Percentiles rank a stretch among this genome's conserved stretches.
These are phyloP conservation scores for Pristionchus fissidentatus DNA, from an alignment of 2,888 invertebrate species.

Conservation along the genomic window DNA sequence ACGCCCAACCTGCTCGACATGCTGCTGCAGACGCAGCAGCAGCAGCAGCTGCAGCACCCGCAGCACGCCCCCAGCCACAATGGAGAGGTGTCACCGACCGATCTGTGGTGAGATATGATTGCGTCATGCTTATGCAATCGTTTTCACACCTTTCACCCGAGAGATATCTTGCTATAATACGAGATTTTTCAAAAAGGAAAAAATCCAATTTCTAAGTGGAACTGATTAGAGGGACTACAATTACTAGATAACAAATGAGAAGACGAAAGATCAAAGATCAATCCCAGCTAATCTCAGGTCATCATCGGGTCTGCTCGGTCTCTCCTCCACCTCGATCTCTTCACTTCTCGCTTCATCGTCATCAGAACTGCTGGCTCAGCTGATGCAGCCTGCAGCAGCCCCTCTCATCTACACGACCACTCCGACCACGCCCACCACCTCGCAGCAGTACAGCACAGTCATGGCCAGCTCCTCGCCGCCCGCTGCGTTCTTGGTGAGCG, in stretches of 20 bases:
- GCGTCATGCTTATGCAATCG: not conserved
- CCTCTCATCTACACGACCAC: constrained; percentile 45
- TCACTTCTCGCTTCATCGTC: not conserved
- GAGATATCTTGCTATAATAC: too few relatives aligned
- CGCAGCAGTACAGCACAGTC: not conserved
- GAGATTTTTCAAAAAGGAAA: too few relatives aligned
- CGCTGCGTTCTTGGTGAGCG: constrained; percentile 29
- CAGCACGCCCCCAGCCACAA: not conserved
- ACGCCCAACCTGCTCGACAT: constrained; percentile 46
- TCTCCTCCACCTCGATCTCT: not conserved
- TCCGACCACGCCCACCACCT: constrained; percentile 11
- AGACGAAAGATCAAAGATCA: not conserved
- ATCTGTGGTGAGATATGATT: not conserved
- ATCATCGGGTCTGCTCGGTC: constrained; percentile 8
- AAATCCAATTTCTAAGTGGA: too few relatives aligned
- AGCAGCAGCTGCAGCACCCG: constrained; percentile 40
- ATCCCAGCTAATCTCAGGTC: not conserved
- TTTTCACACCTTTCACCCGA: too few relatives aligned
- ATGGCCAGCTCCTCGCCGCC: not conserved
- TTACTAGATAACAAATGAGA: not conserved
- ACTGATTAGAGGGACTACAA: too few relatives aligned
- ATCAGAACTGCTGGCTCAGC: constrained; percentile 40
- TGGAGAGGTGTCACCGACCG: not conserved
- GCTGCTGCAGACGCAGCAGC: not conserved
- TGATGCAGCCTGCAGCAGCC: constrained; percentile 16